Percentiles rank a stretch among this genome's conserved stretches.
These are phyloP conservation scores for Chamaea fasciata DNA, from an alignment of 2,113 vertebrate species.

Conservation along the genomic window DNA sequence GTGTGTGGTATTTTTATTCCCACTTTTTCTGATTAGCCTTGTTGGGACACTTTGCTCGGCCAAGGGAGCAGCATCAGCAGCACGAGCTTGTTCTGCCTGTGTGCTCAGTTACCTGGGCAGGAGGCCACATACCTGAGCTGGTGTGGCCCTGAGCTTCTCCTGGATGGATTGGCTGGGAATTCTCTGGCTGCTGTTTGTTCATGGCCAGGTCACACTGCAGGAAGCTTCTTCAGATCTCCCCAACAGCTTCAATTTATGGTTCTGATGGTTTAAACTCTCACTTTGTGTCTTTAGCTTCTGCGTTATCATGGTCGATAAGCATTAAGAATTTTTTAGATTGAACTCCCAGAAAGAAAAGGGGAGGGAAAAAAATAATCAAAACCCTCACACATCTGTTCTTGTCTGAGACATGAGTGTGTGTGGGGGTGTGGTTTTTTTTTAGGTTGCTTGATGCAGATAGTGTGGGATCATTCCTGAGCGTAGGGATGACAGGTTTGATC, in stretches of 20 bases:
- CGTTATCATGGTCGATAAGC: neutral
- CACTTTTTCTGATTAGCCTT: neutral
- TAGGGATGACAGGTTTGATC: neutral
- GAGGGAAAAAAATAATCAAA: neutral
- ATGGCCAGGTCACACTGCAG: neutral
- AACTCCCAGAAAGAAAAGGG: neutral
- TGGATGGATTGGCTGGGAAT: neutral
- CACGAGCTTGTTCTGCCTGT: neutral
- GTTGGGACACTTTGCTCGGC: neutral
- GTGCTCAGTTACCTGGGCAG: neutral
- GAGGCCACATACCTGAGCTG: neutral
- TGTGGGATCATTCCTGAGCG: neutral
- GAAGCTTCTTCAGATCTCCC: neutral
- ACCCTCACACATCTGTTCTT: neutral
- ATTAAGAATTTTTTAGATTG: neutral
- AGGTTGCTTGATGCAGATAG: neutral
- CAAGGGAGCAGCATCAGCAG: neutral
- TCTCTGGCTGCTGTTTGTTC: neutral
- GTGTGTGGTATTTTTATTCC: neutral
- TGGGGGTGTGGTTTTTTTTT: neutral
- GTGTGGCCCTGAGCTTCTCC: neutral
- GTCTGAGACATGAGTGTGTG: neutral
- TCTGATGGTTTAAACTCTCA: neutral
- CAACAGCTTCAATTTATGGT: neutral
- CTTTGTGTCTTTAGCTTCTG: neutral